These are phyloP conservation scores for Centroberyx gerrardi DNA, from an alignment of 2,797 vertebrate species.

Conservation along the genomic window DNA sequence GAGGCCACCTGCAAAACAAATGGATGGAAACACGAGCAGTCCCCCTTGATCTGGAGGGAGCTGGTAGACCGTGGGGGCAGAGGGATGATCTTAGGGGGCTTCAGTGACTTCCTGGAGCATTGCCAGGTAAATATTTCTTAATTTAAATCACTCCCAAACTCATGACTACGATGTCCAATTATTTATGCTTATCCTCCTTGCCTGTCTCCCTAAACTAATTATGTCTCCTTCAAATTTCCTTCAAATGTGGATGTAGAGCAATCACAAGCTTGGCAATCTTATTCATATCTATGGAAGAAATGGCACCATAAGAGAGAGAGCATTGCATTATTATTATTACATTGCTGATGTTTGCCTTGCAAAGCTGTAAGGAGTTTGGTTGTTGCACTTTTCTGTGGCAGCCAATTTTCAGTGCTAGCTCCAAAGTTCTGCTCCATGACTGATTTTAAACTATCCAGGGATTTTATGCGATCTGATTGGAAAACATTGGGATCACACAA, in stretches of 20 bases:
- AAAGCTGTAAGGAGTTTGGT: background rate
- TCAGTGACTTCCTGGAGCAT: slow-evolving; percentile 91
- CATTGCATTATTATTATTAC: background rate
- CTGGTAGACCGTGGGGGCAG: slow-evolving; percentile 91
- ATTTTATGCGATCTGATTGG: background rate
- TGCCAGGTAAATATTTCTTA: slow-evolving; percentile 85
- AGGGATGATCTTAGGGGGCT: slow-evolving; percentile 91
- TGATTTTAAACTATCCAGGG: background rate
- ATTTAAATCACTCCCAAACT: background rate
- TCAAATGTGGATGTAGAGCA: too few relatives aligned
- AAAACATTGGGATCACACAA: background rate
- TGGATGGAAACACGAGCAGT: slow-evolving; percentile 88
- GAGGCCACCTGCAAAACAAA: slow-evolving; percentile 84
- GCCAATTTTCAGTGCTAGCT: background rate
- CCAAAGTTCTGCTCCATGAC: background rate
- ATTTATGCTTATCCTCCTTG: too few relatives aligned
- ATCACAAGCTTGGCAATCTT: too few relatives aligned
- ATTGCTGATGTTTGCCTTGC: slow-evolving; percentile 13
- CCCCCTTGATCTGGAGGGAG: slow-evolving; percentile 96
- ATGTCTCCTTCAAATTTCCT: too few relatives aligned
- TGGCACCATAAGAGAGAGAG: too few relatives aligned
- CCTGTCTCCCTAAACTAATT: too few relatives aligned
- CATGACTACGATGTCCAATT: background rate
- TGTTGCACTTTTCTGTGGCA: too few relatives aligned
- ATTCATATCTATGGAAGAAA: too few relatives aligned